Percentiles rank a stretch among this genome's conserved stretches.
phyloP scores from a whole-genome alignment of 2,888 invertebrate genomes.

The Neoaliturus tenellus region DNA sequence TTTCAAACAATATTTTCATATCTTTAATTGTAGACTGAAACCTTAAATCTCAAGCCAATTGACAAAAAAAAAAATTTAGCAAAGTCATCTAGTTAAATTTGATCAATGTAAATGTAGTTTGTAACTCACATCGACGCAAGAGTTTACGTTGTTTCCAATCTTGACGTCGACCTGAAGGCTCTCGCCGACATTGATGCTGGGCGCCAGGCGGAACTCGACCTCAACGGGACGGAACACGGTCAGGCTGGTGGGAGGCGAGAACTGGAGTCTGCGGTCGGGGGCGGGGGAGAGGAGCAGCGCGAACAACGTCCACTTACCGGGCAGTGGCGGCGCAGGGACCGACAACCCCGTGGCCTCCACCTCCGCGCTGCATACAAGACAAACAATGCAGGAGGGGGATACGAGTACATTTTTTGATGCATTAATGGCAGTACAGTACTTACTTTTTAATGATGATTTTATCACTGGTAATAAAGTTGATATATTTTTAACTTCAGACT shows the following conservation, averaged over 20 bases:
- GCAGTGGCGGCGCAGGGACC: slow-evolving; percentile 78
- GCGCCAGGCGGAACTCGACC: slow-evolving; percentile 78
- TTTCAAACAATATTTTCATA: no score
- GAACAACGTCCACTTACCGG: slow-evolving; percentile 81
- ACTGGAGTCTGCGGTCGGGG: slow-evolving; percentile 71
- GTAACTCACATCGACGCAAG: slow-evolving; percentile 81
- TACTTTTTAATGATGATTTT: no score
- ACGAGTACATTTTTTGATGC: no score
- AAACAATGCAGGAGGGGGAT: no score
- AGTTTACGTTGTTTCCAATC: slow-evolving; percentile 81
- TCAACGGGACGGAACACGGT: slow-evolving; percentile 80
- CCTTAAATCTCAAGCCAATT: no score
- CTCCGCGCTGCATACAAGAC: slow-evolving; percentile 76
- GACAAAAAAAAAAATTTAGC: no score
- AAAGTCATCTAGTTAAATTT: no score
- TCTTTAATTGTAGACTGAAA: no score
- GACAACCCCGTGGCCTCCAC: slow-evolving; percentile 78
- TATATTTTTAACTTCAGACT: no score
- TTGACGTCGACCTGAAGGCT: slow-evolving; percentile 82
- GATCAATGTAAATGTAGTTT: background rate
- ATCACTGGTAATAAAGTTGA: no score
- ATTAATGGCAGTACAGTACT: no score
- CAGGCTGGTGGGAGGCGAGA: slow-evolving; percentile 78
- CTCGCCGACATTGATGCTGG: slow-evolving; percentile 78
- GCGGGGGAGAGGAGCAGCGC: slow-evolving; percentile 75